Evolutionary conservation across 2,797 vertebrate species (phyloP).

Genomic region (Enteromius radiatus): DNA sequence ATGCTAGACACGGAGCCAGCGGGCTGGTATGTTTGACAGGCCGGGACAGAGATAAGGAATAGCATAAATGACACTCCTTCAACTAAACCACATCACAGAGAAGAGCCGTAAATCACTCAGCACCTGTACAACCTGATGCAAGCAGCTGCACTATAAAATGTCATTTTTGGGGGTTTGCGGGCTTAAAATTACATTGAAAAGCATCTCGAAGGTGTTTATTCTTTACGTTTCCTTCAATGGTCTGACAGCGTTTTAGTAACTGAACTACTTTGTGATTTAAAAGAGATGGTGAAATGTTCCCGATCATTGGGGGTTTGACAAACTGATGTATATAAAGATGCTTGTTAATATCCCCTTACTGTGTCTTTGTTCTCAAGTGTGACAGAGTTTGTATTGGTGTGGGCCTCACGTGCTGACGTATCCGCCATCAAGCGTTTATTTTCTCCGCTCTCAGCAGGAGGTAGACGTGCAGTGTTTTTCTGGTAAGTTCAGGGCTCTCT

Average conservation of each 20-base stretch:
- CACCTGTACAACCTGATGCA: slow-evolving; percentile 37
- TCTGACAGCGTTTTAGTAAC: neutral
- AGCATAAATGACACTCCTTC: slow-evolving; percentile 52
- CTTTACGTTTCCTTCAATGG: neutral
- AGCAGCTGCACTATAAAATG: slow-evolving; percentile 38
- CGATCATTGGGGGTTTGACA: neutral
- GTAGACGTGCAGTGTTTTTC: neutral
- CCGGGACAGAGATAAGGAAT: slow-evolving; percentile 59
- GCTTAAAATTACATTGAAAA: neutral
- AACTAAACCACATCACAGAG: slow-evolving; percentile 56
- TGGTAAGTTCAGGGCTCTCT: slow-evolving; percentile 17
- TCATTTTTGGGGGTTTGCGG: neutral
- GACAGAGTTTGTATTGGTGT: neutral
- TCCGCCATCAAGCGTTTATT: neutral
- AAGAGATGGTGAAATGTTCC: neutral
- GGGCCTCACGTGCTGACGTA: slow-evolving; percentile 10
- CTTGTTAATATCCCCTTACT: neutral
- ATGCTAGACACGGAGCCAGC: slow-evolving; percentile 32
- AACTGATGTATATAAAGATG: neutral
- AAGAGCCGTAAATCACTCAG: slow-evolving; percentile 53
- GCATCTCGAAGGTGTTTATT: neutral
- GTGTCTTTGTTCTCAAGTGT: slow-evolving; percentile 11
- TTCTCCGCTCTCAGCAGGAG: slow-evolving; percentile 27
- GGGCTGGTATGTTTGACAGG: slow-evolving; percentile 62
- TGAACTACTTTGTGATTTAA: neutral